Percentiles rank a stretch among this genome's conserved stretches.
phyloP scores from a whole-genome alignment of 2,797 vertebrate species.

The Gallinago nigripennis region DNA sequence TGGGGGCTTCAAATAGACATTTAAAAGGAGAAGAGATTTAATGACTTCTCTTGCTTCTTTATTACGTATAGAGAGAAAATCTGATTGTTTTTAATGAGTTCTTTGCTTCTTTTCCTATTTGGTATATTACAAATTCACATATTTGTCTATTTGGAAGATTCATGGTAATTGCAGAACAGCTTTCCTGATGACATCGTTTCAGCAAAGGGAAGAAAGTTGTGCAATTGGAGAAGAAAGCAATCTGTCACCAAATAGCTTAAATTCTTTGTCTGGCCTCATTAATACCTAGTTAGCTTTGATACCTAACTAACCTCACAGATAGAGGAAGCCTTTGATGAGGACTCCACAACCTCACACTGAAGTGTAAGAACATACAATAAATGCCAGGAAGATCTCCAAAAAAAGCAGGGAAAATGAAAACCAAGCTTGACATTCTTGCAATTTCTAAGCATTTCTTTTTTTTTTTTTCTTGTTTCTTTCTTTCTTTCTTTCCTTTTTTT shows the following conservation, averaged over 20 bases:
- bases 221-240: not conserved
- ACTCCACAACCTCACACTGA: not conserved
- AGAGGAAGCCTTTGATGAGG: constrained; percentile 28
- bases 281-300: constrained; percentile 34
- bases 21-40: not conserved
- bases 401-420: constrained; percentile 12
- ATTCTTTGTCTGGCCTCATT: constrained; percentile 20
- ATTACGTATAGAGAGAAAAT: not conserved
- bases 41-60: not conserved
- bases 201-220: not conserved
- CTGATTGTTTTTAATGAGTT: not conserved
- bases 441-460: not conserved
- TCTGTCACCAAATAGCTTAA: not conserved
- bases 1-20: not conserved
- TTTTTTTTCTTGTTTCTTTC: not conserved
- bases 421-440: constrained; percentile 1
- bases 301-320: constrained; percentile 9
- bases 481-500: not conserved
- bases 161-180: not conserved
- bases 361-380: constrained; percentile 18
- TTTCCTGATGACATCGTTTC: not conserved
- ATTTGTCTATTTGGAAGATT: not conserved
- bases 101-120: not conserved
- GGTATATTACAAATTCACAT: not conserved
- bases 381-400: not conserved